Base-by-base conservation (phyloP, 2,888 invertebrate species). In the Loripinus fragilis region DNA sequence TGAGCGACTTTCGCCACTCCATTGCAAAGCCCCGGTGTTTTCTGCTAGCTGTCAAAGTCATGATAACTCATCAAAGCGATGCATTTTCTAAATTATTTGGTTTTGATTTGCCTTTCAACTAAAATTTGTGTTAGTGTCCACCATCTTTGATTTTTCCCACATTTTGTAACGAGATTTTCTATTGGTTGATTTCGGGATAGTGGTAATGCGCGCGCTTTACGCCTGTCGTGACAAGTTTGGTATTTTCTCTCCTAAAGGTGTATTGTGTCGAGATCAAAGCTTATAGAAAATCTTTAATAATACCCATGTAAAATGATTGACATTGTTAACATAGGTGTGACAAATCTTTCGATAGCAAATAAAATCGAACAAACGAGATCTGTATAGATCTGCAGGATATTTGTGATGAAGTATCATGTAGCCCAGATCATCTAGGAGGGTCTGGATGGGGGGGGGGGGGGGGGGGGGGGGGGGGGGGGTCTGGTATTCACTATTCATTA, bases 81-180 rank as follows among this genome's bases (percentile, higher is more conserved):
- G 28, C 71, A 71, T 71, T 38, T 60, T 38, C 5, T n/a, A 42
- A n/a, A 33, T 23, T 35, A 66, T 60, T 71, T 10, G 17, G 50
- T 65, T 65, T 50, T 65, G 8, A 30, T 17, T 65, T 25, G 15
- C 7, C 20, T 23, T 33, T 42, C n/a, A 33, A 8, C 1, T 17
- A 8, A 41, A 5, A 28, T 28, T 60, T 80, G 78, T 80, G 77
- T 78, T 81, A 84, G 73, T 68, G 66, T 75, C 88, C 65, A 80
- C 88, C 90, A 88, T 89, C 86, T 88, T 90, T 77, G 76, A 86
- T 81, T 85, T 88, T 86, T 87, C 83, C 69, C 84, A 67, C 65
- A 76, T 84, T 84, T 82, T 84, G 83, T 84, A 78, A 86, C 86
- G 71, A 65, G 15, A 7, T 0, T 33, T 72, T 28, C 85, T 81